A percentile compares a stretch with the other conserved stretches of the same genome.
phyloP scores from a whole-genome alignment of 2,888 invertebrate genomes.

The Lasioglossum malachurum region DNA sequence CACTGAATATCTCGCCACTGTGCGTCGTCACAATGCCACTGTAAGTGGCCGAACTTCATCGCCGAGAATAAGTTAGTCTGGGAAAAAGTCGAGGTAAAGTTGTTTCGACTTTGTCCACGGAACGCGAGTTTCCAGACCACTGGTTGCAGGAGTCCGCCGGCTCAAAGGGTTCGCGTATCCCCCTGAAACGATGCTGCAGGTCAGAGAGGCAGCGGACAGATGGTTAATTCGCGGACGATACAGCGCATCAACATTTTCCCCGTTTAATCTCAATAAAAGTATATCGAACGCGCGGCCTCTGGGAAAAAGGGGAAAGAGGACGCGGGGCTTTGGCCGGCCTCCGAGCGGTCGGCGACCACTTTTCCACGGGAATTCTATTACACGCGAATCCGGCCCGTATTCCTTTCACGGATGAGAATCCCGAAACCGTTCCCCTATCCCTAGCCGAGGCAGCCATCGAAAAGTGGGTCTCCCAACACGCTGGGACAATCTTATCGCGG shows the following conservation, averaged over 20 bases:
- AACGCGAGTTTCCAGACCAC: background rate
- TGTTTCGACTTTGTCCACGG: background rate
- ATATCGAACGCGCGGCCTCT: background rate
- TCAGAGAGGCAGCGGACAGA: background rate
- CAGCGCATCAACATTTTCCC: background rate
- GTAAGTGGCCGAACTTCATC: background rate
- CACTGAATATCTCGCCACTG: too few relatives aligned
- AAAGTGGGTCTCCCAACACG: constrained; percentile 63
- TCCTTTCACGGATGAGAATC: constrained; percentile 55
- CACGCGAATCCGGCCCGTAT: constrained; percentile 49
- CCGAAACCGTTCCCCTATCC: constrained; percentile 35
- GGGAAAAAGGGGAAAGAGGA: background rate
- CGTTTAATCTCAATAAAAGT: constrained; percentile 39
- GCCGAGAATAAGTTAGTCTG: background rate
- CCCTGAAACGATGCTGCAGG: background rate
- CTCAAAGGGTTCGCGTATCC: background rate
- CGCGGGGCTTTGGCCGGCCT: background rate
- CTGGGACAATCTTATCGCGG: constrained; percentile 60
- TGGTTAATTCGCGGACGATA: constrained; percentile 1
- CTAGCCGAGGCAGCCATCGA: constrained; percentile 43
- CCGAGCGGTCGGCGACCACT: background rate
- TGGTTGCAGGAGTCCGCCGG: background rate
- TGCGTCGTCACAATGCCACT: background rate
- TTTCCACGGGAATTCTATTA: constrained; percentile 55
- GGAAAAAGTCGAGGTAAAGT: background rate